phyloP scores from a whole-genome alignment of 2,113 vertebrate species.

The Semicossyphus pulcher region DNA sequence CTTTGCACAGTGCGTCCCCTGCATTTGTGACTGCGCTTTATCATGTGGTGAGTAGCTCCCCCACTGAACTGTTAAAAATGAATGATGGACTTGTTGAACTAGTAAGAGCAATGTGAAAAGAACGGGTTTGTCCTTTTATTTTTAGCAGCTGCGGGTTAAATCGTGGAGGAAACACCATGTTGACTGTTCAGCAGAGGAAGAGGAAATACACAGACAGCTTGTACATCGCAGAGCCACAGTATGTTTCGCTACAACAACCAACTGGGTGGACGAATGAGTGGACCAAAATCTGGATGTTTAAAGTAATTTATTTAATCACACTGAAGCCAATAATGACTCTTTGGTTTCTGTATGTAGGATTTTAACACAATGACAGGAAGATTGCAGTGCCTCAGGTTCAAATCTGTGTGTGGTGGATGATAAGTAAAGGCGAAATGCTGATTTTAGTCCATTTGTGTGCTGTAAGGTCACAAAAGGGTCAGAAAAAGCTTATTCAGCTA shows the following conservation, averaged over 20 bases:
- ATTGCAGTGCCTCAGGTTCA: constrained; percentile 9
- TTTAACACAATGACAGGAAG: background rate
- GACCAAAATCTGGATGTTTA: constrained; percentile 23
- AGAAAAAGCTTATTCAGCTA: constrained; percentile 8
- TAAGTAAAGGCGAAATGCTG: background rate
- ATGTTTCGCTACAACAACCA: constrained; percentile 17
- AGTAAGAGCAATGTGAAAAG: too few species aligned
- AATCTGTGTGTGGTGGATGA: constrained; percentile 6
- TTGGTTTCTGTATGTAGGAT: background rate
- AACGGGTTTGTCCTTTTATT: background rate
- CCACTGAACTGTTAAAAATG: background rate
- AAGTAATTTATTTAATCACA: constrained; percentile 13
- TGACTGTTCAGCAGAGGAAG: constrained; percentile 17
- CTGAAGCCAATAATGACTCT: background rate
- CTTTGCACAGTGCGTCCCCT: constrained; percentile 83
- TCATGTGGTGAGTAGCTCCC: constrained; percentile 77
- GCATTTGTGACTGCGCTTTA: constrained; percentile 86
- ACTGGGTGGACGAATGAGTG: constrained; percentile 13
- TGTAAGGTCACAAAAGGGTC: background rate
- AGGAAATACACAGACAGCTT: constrained; percentile 12
- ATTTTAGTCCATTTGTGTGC: background rate
- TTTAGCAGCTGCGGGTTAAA: constrained; percentile 61
- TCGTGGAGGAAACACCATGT: constrained; percentile 1
- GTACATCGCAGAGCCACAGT: background rate
- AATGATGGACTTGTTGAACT: background rate